Evolutionary conservation across 2,113 vertebrate species (phyloP).

Genomic region (Sclerurus mexicanus): DNA sequence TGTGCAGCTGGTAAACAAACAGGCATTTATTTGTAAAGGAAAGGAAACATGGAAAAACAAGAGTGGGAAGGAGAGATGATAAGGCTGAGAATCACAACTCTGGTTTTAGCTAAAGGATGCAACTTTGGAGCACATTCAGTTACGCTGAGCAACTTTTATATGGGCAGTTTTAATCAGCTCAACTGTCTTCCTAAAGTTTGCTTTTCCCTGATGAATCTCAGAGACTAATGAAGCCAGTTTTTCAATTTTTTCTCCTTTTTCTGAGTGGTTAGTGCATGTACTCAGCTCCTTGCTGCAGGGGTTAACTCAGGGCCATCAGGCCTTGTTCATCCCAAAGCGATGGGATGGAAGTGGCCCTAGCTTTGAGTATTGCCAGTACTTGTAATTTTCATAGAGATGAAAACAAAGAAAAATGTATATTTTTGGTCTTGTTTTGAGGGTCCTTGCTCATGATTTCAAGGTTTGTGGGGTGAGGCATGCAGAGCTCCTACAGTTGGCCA

Average conservation of each 20-base stretch:
- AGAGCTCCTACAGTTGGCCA: neutral
- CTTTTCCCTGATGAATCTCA: neutral
- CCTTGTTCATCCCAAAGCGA: neutral
- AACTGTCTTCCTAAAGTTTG: neutral
- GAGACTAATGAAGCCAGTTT: neutral
- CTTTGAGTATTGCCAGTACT: neutral
- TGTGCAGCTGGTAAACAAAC: neutral
- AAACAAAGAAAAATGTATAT: neutral
- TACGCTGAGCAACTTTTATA: neutral
- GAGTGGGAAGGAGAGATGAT: neutral
- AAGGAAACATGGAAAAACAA: neutral
- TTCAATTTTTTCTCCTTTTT: neutral
- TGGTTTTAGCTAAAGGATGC: neutral
- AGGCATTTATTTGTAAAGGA: neutral
- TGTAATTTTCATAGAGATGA: neutral
- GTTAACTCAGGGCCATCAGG: neutral
- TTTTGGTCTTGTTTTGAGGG: fast-evolving
- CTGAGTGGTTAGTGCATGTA: neutral
- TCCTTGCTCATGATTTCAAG: fast-evolving
- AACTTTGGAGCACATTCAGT: neutral
- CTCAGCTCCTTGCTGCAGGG: neutral
- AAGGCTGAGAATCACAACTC: neutral
- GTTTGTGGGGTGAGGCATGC: neutral
- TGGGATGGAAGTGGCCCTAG: neutral
- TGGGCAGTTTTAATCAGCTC: neutral